phyloP scores from a whole-genome alignment of 2,113 vertebrate species.

The Procavia capensis region DNA sequence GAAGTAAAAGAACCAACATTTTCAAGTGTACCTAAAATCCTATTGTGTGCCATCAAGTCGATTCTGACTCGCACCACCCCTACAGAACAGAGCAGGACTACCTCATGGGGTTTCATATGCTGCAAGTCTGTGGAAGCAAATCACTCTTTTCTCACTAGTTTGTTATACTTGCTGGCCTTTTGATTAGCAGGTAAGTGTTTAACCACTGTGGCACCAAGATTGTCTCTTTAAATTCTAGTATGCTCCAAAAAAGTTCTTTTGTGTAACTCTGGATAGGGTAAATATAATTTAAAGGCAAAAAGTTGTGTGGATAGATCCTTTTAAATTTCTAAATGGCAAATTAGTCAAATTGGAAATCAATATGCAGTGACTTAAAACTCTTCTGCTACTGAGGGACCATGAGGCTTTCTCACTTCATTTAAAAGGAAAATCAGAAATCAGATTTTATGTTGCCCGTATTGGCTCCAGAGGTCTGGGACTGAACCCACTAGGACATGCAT shows the following conservation, averaged over 20 bases:
- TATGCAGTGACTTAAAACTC: constrained; percentile 14
- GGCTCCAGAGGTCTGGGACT: not conserved
- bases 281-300: not conserved
- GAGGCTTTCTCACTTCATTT: constrained; percentile 17
- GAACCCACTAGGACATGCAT: not conserved
- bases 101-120: not conserved
- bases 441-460: not conserved
- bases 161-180: not conserved
- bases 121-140: not conserved
- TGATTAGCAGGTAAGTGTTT: not conserved
- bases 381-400: not conserved
- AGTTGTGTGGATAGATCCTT: not conserved
- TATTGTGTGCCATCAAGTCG: not conserved
- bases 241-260: not conserved
- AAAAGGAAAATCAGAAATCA: not conserved
- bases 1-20: not conserved
- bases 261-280: not conserved
- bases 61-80: not conserved
- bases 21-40: not conserved
- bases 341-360: constrained; percentile 12
- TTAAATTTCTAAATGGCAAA: constrained; percentile 30
- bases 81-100: not conserved
- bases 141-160: not conserved
- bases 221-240: not conserved
- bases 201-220: not conserved